These are phyloP conservation scores for Sarcophaga subvicina DNA, from an alignment of 2,888 invertebrate genomes.

Conservation along the genomic window DNA sequence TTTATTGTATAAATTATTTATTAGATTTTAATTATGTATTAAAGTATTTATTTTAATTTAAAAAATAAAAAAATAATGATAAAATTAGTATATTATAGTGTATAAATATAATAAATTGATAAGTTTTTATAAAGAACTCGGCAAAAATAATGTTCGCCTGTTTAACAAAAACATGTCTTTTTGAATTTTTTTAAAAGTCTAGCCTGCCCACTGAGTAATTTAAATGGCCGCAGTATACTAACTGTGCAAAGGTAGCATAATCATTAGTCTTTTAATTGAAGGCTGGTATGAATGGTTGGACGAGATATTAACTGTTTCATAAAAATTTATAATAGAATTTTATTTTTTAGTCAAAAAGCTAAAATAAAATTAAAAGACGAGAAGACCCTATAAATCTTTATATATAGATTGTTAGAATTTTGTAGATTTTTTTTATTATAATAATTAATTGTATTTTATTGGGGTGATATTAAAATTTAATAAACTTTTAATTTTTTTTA, in stretches of 20 bases:
- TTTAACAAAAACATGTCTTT: conserved; percentile 91
- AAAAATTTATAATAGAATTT: conserved; percentile 83
- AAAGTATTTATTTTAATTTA: conserved; percentile 81
- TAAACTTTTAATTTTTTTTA: conserved; percentile 83
- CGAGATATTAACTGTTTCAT: conserved; percentile 85
- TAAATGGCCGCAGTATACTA: conserved; percentile 91
- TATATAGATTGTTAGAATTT: conserved; percentile 80
- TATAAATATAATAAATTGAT: conserved; percentile 62
- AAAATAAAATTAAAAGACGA: conserved; percentile 87
- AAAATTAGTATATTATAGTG: conserved; percentile 83
- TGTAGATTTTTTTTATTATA: conserved; percentile 79
- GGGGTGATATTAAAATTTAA: conserved; percentile 84
- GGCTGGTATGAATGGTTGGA: conserved; percentile 90
- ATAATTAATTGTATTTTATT: conserved; percentile 82
- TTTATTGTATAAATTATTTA: conserved; percentile 82
- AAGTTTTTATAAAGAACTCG: conserved; percentile 85
- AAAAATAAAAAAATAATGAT: conserved; percentile 83
- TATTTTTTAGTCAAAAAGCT: conserved; percentile 86
- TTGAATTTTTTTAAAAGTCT: conserved; percentile 85
- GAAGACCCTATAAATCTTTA: conserved; percentile 91
- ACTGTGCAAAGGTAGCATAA: conserved; percentile 92
- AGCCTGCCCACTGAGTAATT: conserved; percentile 88
- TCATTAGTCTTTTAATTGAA: conserved; percentile 90
- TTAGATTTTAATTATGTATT: conserved; percentile 81
- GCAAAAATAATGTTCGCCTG: conserved; percentile 86